phyloP scores from a whole-genome alignment of 2,888 invertebrate species.

The Orthosia gothica region DNA sequence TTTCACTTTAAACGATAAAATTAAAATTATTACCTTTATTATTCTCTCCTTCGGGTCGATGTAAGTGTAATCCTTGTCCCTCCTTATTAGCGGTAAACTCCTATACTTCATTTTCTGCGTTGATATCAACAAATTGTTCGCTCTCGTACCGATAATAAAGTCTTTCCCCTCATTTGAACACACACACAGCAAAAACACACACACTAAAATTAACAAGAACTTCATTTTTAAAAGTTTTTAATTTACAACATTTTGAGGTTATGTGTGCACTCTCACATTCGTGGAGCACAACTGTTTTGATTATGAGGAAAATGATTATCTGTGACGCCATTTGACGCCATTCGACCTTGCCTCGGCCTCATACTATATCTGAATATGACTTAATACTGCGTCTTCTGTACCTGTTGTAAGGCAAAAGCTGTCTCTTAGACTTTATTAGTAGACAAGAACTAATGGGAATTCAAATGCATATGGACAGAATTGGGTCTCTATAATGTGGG shows the following conservation, averaged over 20 bases:
- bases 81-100: slow-evolving; percentile 78
- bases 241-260: slow-evolving; percentile 71
- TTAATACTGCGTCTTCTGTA: slow-evolving; percentile 54
- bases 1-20: slow-evolving; percentile 26
- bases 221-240: slow-evolving; percentile 75
- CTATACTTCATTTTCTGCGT: slow-evolving; percentile 82
- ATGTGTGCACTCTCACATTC: slow-evolving; percentile 70
- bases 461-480: slow-evolving; percentile 42
- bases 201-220: slow-evolving; percentile 71
- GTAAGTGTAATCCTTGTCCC: slow-evolving; percentile 85
- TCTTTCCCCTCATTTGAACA: slow-evolving; percentile 80
- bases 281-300: slow-evolving; percentile 67
- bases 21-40: slow-evolving; percentile 80
- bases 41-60: slow-evolving; percentile 82
- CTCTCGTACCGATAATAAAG: slow-evolving; percentile 81
- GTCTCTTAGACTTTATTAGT: slow-evolving; percentile 16
- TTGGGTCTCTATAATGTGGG: slow-evolving; percentile 26
- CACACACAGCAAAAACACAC: slow-evolving; percentile 76
- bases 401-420: slow-evolving; percentile 38
- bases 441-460: slow-evolving; percentile 26
- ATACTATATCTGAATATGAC: slow-evolving; percentile 65
- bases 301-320: slow-evolving; percentile 77
- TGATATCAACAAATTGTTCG: slow-evolving; percentile 85
- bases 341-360: slow-evolving; percentile 76
- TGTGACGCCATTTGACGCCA: slow-evolving; percentile 71